phyloP scores from a whole-genome alignment of 2,888 invertebrate species.

The Rhagonycha lutea region DNA sequence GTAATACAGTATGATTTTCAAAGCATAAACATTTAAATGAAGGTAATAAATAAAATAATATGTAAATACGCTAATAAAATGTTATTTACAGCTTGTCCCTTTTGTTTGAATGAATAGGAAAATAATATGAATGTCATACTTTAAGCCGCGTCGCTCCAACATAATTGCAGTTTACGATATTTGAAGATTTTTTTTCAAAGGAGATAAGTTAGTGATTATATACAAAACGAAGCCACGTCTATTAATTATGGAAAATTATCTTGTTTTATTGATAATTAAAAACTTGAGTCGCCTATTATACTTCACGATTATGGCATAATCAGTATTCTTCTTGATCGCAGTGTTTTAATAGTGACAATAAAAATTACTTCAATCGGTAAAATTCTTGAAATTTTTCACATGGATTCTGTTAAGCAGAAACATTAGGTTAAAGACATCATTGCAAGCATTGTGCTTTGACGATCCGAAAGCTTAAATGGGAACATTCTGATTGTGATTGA shows the following conservation, averaged over 20 bases:
- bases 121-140: background rate
- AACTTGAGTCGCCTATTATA: too few species aligned
- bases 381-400: background rate
- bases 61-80: background rate
- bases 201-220: background rate
- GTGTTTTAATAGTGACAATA: background rate
- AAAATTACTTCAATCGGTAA: background rate
- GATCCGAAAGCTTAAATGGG: background rate
- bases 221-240: background rate
- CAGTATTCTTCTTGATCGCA: too few species aligned
- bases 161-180: background rate
- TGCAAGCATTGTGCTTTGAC: background rate
- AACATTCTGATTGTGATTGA: background rate
- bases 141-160: too few species aligned
- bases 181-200: background rate
- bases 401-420: background rate
- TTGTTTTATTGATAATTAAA: background rate
- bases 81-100: background rate
- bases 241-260: background rate
- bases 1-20: background rate
- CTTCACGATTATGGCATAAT: too few species aligned
- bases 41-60: background rate
- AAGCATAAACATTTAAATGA: background rate
- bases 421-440: background rate
- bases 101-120: background rate